Base-by-base conservation (phyloP, 2,888 invertebrate species). In the Smittia sp. region DNA sequence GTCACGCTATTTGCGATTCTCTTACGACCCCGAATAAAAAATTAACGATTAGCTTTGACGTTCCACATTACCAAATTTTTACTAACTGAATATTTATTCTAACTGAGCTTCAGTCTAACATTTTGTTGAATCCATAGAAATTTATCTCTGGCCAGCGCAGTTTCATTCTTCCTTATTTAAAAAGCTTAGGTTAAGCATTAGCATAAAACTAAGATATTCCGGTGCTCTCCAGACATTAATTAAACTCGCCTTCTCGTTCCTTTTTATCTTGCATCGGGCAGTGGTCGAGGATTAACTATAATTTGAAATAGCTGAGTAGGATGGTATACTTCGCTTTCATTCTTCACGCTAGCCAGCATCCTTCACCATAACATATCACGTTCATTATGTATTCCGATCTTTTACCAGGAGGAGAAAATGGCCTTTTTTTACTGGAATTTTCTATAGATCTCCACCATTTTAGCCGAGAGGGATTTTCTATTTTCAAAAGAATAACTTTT, bases 341-440 rank as follows among this genome's bases (percentile, higher is more conserved):
- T 9, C 63, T 27, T 58, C 11, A 11, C 11, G n/a, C 46, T n/a
- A 11, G 2, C 46, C 11, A 58, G 22, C 22, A 7, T 58, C 22
- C 58, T 58, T 58, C 22, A n/a, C 58, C 58, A 58, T 58, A 58
- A 4, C 58, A 22, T 58, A 58, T 58, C 58, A 20, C 62, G 25
- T 72, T 72, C 72, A 72, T 72, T 72, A 72, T 72, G 20, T 72
- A 72, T 72, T 72, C 72, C 63, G 4, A 63, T 63, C 63, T 63
- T 63, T 63, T 25, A 1, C 22, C 27, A 25, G 13, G 27, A n/a
- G n/a, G n/a, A 63, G 27, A 24, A 63, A 27, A 63, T 27, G 15
- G 63, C 63, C 63, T 27, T 58, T 58, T 58, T 63, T 20, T 24
- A 63, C 25, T 25, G 63, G 25, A 63, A 27, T 27, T 27, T 24